Percentiles rank a stretch among this genome's conserved stretches.
Evolutionary conservation across 2,113 vertebrate species (phyloP).

Genomic region (Ovibos moschatus): DNA sequence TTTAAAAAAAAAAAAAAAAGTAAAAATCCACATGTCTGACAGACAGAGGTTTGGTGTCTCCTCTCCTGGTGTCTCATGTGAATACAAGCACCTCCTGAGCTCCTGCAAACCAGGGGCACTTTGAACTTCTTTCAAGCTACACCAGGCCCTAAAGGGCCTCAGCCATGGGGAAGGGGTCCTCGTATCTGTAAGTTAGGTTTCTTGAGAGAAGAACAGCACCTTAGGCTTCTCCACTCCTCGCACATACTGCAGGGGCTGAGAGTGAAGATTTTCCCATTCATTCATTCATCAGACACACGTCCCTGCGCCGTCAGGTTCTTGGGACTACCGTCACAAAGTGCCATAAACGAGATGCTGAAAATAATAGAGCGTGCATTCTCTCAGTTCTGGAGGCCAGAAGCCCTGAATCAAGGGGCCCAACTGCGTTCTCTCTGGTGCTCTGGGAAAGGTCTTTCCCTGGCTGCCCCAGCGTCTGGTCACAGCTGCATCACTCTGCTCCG

Average conservation of each 20-base stretch:
- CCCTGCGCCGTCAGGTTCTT: rapidly evolving
- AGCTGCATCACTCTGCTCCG: rapidly evolving
- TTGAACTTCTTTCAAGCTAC: background rate
- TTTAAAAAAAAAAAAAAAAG: background rate
- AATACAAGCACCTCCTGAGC: background rate
- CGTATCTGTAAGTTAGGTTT: rapidly evolving
- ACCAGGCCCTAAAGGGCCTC: background rate
- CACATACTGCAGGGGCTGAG: background rate
- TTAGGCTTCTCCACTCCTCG: background rate
- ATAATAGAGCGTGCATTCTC: background rate
- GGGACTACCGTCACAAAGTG: background rate
- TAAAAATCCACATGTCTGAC: background rate
- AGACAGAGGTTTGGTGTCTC: background rate
- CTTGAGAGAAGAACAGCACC: background rate
- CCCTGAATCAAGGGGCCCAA: too few relatives aligned
- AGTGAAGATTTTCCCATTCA: background rate
- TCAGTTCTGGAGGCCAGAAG: background rate
- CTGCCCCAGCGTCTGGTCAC: background rate
- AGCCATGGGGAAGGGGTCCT: background rate
- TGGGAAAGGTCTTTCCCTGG: background rate
- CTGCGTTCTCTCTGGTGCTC: rapidly evolving
- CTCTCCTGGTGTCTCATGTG: background rate
- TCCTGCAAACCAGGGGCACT: background rate
- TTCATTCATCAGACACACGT: too few relatives aligned
- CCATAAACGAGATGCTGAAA: background rate